A percentile compares a stretch with the other conserved stretches of the same genome.
These are phyloP conservation scores for Oceanodroma tethys DNA, from an alignment of 2,113 vertebrate genomes.

Conservation along the genomic window DNA sequence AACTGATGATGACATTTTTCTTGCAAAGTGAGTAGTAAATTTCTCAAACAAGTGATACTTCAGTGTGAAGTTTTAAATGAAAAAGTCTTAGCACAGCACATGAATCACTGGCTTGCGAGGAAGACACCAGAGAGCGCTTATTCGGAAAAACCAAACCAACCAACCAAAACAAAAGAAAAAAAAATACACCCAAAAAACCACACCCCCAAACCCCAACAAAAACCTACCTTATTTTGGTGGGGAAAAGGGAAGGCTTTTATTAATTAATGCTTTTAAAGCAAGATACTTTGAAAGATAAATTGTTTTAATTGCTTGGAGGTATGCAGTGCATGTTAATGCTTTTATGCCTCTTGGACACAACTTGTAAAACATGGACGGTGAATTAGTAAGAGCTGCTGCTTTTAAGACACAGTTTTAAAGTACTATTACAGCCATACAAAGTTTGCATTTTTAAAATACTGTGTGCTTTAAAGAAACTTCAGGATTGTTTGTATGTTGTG, in stretches of 20 bases:
- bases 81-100: not conserved
- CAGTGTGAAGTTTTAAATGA: not conserved
- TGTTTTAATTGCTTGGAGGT: not conserved
- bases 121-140: not conserved
- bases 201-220: not conserved
- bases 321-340: not conserved
- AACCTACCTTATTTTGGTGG: not conserved
- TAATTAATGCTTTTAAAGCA: not conserved
- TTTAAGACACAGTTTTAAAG: not conserved
- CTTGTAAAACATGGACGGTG: not conserved
- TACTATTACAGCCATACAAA: not conserved
- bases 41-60: not conserved
- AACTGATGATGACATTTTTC: not conserved
- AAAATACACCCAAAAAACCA: not conserved
- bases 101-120: not conserved
- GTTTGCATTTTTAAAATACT: not conserved
- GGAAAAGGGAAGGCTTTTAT: not conserved
- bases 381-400: not conserved
- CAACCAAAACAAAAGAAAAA: not conserved
- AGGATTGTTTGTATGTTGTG: not conserved
- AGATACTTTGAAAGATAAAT: not conserved
- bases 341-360: not conserved
- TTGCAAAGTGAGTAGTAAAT: not conserved
- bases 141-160: not conserved
- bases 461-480: not conserved